Percentiles rank a stretch among this genome's conserved stretches.
Conservation (phyloP, 2,113 vertebrate genomes). For the Scolopax mira region DNA sequence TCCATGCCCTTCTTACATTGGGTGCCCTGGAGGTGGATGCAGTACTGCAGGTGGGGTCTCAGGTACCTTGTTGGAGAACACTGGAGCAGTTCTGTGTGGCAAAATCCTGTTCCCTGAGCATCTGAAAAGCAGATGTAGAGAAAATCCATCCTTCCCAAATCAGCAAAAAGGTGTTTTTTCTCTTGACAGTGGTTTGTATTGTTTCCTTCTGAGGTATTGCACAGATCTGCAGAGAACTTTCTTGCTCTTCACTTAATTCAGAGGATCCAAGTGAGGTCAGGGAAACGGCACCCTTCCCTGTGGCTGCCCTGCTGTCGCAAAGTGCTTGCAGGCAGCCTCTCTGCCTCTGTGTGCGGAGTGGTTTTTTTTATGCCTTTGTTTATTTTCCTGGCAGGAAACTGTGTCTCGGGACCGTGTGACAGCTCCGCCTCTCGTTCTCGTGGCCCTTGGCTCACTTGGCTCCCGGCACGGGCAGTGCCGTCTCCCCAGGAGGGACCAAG, state of each 20-base stretch:
- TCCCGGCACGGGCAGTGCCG: accelerated
- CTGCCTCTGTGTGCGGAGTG: accelerated
- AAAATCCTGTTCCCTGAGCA: not conserved
- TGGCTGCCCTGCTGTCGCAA: accelerated
- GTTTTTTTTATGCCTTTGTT: not conserved
- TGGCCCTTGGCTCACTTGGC: accelerated
- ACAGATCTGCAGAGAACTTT: not conserved
- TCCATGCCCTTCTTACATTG: not conserved
- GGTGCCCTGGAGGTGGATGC: not conserved
- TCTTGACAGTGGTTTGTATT: not conserved
- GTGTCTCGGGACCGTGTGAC: accelerated
- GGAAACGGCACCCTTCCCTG: accelerated
- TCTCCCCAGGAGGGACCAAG: accelerated
- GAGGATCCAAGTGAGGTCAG: not conserved
- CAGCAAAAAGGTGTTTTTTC: not conserved
- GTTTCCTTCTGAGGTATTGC: not conserved
- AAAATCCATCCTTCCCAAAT: not conserved
- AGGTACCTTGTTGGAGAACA: accelerated
- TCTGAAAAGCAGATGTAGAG: not conserved
- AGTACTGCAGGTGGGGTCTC: not conserved
- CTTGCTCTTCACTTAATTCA: not conserved
- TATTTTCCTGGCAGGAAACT: not conserved
- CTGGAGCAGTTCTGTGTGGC: not conserved
- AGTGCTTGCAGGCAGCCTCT: not conserved
- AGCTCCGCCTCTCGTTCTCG: not conserved